Percentiles rank a stretch among this genome's conserved stretches.
Evolutionary conservation across 2,888 invertebrate genomes (phyloP).

Genomic region (Hesperia comma): DNA sequence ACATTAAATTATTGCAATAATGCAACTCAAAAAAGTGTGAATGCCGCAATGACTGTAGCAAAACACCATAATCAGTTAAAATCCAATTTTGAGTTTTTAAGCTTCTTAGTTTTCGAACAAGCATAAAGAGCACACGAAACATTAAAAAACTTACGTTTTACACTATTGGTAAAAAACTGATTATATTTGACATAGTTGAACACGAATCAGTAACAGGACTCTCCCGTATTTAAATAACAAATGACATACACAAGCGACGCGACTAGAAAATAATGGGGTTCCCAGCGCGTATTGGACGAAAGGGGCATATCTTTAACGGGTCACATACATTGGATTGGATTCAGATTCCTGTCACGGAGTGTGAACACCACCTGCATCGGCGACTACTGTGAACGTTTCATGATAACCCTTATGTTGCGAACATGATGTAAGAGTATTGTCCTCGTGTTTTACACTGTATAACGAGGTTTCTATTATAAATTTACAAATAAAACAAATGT

Average conservation of each 20-base stretch:
- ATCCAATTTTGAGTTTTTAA: no score
- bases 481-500: neutral
- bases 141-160: neutral
- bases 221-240: constrained; percentile 59
- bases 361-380: constrained; percentile 72
- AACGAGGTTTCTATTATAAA: constrained; percentile 4
- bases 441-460: neutral
- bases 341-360: constrained; percentile 72
- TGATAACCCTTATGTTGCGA: constrained; percentile 24
- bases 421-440: constrained; percentile 11
- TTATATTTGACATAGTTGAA: constrained; percentile 34
- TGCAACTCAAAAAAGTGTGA: no score
- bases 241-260: constrained; percentile 53
- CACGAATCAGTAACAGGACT: constrained; percentile 44
- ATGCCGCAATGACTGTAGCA: no score
- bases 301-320: constrained; percentile 51
- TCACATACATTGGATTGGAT: constrained; percentile 50
- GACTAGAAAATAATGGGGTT: constrained; percentile 53
- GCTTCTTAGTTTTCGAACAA: no score
- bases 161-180: neutral
- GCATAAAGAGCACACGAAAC: no score
- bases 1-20: no score
- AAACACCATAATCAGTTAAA: no score
- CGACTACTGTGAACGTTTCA: constrained; percentile 43
- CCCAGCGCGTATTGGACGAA: constrained; percentile 35